Evolutionary conservation across 30 jellyfish, hydroid and myxozoan genomes (phyloP).

Genomic region (Aurelia sp.): DNA sequence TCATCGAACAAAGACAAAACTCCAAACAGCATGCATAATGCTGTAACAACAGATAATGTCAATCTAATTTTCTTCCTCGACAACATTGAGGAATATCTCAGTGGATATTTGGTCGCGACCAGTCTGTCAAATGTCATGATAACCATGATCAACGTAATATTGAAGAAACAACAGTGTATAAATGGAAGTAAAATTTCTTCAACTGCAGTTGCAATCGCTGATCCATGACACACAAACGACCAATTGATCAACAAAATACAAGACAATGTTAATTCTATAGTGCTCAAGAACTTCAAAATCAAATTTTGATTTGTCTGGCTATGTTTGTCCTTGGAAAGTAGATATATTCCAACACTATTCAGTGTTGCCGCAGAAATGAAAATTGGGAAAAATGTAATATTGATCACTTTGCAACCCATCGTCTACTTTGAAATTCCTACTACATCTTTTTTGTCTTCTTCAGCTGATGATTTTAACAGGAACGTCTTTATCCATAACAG

Average conservation of each 20-base stretch:
- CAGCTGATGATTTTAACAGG: too few species aligned
- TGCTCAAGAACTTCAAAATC: background rate
- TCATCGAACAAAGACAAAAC: background rate
- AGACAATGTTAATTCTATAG: background rate
- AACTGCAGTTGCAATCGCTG: too few species aligned
- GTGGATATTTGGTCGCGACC: background rate
- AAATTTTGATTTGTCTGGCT: background rate
- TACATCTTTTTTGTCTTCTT: too few species aligned
- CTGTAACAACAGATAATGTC: background rate
- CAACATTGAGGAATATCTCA: background rate
- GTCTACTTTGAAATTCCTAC: too few species aligned
- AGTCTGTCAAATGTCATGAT: background rate
- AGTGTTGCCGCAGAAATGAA: background rate
- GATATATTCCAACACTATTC: background rate
- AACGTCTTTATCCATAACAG: too few species aligned
- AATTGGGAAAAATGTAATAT: too few species aligned
- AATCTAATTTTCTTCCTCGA: background rate
- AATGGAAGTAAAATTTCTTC: too few species aligned
- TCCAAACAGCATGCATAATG: background rate
- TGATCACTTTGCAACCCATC: too few species aligned
- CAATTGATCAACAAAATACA: too few species aligned
- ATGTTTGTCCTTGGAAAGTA: background rate
- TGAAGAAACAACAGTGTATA: background rate
- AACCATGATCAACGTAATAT: background rate
- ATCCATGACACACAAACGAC: too few species aligned